Evolutionary conservation across 2,113 vertebrate species (phyloP).

Genomic region (Myiagra hebetior): DNA sequence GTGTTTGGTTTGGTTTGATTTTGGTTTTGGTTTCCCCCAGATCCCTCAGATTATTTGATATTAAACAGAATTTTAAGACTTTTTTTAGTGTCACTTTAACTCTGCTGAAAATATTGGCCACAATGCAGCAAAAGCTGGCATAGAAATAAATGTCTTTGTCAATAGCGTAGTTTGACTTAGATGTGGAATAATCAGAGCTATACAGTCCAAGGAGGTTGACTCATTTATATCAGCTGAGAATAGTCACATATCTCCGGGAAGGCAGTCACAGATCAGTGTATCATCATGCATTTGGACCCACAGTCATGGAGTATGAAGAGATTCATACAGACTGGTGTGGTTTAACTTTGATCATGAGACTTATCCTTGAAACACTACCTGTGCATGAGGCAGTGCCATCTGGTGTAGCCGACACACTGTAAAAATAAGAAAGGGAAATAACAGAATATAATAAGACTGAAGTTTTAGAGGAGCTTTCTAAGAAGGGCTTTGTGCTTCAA

Average conservation of each 20-base stretch:
- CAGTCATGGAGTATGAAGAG: not conserved
- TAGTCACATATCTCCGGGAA: not conserved
- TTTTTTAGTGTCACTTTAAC: not conserved
- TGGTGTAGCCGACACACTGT: not conserved
- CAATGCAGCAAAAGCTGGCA: not conserved
- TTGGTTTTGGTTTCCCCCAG: not conserved
- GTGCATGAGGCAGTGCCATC: not conserved
- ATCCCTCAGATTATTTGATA: not conserved
- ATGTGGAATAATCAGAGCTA: not conserved
- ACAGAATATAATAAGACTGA: not conserved
- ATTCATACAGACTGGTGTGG: not conserved
- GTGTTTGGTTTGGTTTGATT: not conserved
- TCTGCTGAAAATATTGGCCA: not conserved
- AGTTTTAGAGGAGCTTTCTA: not conserved
- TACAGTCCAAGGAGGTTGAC: not conserved
- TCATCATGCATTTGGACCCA: not conserved
- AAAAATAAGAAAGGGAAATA: not conserved
- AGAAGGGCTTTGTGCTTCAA: not conserved
- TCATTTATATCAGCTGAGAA: not conserved
- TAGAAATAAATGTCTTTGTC: not conserved
- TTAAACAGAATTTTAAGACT: not conserved
- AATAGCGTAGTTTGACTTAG: not conserved
- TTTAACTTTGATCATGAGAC: not conserved
- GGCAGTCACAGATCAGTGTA: not conserved
- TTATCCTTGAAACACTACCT: not conserved